Conservation (phyloP, 2,888 invertebrate genomes). For the Sarcophaga rosellei region DNA sequence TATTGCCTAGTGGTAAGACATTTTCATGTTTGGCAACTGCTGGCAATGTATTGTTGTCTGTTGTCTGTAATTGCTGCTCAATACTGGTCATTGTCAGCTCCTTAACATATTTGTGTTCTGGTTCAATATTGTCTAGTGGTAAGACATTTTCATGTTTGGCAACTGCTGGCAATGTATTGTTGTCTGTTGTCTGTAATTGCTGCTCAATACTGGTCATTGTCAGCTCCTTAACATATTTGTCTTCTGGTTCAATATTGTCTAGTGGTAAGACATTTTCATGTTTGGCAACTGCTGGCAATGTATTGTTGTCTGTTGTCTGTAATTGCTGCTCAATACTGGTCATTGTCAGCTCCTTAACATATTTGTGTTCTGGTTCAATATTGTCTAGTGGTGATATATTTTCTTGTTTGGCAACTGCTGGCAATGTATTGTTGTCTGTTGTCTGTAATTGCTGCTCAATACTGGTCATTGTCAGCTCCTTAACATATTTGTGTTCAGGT, state of each 20-base stretch:
- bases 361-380: too few relatives aligned
- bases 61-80: not conserved
- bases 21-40: not conserved
- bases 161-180: too few relatives aligned
- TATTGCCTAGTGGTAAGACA: not conserved
- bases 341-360: too few relatives aligned
- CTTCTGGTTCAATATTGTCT: not conserved
- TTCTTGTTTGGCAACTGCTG: conserved; percentile 22
- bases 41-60: not conserved
- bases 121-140: too few relatives aligned
- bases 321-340: not conserved
- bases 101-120: too few relatives aligned
- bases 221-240: too few relatives aligned
- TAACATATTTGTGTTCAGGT: too few relatives aligned
- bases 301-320: not conserved
- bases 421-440: not conserved
- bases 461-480: too few relatives aligned
- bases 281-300: too few relatives aligned
- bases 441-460: not conserved
- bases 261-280: conserved; percentile 18
- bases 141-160: not conserved
- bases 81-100: too few relatives aligned
- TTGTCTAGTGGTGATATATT: conserved; percentile 17
- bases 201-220: not conserved
- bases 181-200: not conserved